phyloP scores from a whole-genome alignment of 2,888 invertebrate species.

The Deroplatys truncata region DNA sequence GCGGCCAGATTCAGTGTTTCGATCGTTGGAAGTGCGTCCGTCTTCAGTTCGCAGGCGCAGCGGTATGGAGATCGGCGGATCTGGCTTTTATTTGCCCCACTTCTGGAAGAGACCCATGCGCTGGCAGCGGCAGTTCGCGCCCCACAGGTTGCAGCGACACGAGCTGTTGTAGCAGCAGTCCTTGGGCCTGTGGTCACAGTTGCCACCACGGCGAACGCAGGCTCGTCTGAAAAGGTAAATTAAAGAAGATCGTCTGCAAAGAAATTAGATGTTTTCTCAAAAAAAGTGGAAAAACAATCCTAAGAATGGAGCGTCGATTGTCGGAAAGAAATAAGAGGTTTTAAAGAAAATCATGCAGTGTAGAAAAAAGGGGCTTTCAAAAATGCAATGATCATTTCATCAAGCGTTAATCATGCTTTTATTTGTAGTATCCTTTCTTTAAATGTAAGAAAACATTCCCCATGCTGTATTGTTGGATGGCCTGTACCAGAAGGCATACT shows the following conservation, averaged over 20 bases:
- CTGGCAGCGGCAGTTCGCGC: slow-evolving; percentile 83
- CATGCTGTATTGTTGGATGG: no score
- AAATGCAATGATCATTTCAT: neutral
- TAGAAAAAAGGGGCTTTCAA: neutral
- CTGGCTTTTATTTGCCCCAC: slow-evolving; percentile 58
- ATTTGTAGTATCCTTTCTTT: neutral
- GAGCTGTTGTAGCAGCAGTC: slow-evolving; percentile 84
- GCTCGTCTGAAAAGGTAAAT: slow-evolving; percentile 82
- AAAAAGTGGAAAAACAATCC: neutral
- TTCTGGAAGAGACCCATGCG: slow-evolving; percentile 85
- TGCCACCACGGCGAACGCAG: slow-evolving; percentile 75
- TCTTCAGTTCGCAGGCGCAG: neutral
- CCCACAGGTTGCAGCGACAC: slow-evolving; percentile 86
- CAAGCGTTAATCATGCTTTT: neutral
- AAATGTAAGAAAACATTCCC: no score
- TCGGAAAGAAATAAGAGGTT: neutral
- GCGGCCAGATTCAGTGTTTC: neutral
- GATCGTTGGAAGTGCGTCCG: neutral
- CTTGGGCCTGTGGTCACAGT: slow-evolving; percentile 79
- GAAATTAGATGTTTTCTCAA: slow-evolving; percentile 46
- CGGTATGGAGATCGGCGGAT: neutral
- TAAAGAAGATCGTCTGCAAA: slow-evolving; percentile 70
- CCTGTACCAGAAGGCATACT: no score
- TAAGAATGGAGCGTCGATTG: neutral
- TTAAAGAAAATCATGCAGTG: neutral